Percentiles rank a stretch among this genome's conserved stretches.
phyloP scores from a whole-genome alignment of 2,888 invertebrate species.

The Sminthurides aquaticus region DNA sequence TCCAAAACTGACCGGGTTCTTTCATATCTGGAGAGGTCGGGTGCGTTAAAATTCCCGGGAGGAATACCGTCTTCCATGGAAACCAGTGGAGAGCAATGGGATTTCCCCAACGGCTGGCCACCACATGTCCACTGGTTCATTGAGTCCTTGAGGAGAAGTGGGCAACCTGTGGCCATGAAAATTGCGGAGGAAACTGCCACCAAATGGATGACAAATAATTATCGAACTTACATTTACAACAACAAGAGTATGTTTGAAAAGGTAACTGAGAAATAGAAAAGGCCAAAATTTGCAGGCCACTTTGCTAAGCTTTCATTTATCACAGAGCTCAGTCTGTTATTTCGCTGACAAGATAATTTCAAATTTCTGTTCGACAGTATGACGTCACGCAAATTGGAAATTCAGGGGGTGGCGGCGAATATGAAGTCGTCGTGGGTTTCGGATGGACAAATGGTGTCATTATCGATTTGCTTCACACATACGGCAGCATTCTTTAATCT shows the following conservation, averaged over 20 bases:
- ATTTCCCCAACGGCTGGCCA: conserved; percentile 18
- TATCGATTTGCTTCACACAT: conserved; percentile 7
- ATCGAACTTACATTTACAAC: conserved; percentile 7
- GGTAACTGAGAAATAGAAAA: conserved; percentile 1
- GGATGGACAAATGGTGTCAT: conserved; percentile 23
- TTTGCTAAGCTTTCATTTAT: not conserved
- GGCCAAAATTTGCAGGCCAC: no score
- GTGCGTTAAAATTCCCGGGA: not conserved
- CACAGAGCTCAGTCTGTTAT: no score
- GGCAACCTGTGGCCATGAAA: not conserved
- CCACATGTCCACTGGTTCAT: conserved; percentile 23
- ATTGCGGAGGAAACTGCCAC: conserved; percentile 11
- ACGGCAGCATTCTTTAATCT: conserved; percentile 6
- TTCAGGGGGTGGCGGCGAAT: conserved; percentile 15
- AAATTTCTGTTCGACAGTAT: conserved; percentile 11
- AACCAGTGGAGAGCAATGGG: conserved; percentile 33
- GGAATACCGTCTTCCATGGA: conserved; percentile 9
- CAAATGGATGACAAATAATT: conserved; percentile 19
- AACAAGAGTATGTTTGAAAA: conserved; percentile 22
- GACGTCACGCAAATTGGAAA: conserved; percentile 10
- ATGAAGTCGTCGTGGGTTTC: conserved; percentile 16
- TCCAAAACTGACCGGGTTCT: conserved; percentile 48
- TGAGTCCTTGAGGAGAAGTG: conserved; percentile 12
- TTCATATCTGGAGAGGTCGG: conserved; percentile 56
- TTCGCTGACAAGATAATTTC: not conserved